Base-by-base conservation (phyloP, 2,113 vertebrate genomes). In the Gambusia holbrooki region DNA sequence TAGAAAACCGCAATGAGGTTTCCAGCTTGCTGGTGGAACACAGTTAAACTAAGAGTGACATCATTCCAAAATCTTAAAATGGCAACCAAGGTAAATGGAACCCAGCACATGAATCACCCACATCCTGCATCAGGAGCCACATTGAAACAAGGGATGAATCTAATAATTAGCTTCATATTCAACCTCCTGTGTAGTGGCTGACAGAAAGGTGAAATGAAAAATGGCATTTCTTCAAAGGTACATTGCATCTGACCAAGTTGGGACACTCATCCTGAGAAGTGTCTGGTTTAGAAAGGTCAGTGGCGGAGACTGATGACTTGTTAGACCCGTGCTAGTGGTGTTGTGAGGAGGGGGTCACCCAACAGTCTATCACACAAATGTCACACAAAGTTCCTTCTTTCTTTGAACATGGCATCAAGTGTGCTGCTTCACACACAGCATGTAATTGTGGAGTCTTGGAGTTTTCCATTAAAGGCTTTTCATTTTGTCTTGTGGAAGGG, bases 211-310 rank as follows among this genome's bases (percentile, higher is more conserved):
- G 15, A 61, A 62, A 37, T 60, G 14, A 28, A 48, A 48, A 32
- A 68, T 13, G 7, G 0, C 0, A 71, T 14, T 81, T 66, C 62
- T 40, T n/a, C 14, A 22, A 29, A n/a, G 69, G 19, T 29, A 65
- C 65, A 69, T 25, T 35, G 15, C 7, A 64, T 73, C 0, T 33
- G 32, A 32, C 42, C 60, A 37, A 27, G 22, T 35, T 14, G 17
- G 13, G 66, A 60, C 42, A 42, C 74, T 51, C 30, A 73, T 65
- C 61, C 33, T 37, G 64, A 51, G 69, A 81, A 51, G 61, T 65
- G 15, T 65, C 66, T 77, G 60, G 54, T 48, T 61, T 48, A 45
- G 80, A 82, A 82, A 74, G 80, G 80, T 82, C 80, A 82, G 33
- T 3, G 33, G 48, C 58, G 48, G 74, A 77, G 67, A 73, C 61